phyloP scores from a whole-genome alignment of 2,888 invertebrate species.

The Drosophila monieri region DNA sequence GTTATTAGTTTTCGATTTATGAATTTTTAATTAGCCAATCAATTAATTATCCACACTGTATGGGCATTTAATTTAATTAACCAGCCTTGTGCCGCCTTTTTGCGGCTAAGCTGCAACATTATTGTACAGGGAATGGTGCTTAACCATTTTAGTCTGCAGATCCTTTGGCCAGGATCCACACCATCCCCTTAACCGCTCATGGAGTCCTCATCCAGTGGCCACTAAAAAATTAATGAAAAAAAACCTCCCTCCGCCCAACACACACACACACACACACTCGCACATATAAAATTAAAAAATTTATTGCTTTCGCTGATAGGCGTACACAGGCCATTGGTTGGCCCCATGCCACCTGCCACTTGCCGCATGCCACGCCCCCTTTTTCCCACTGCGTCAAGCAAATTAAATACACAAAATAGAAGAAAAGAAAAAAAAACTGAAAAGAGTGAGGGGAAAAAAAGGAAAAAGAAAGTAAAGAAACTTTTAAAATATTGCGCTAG shows the following conservation, averaged over 20 bases:
- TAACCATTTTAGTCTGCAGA: neutral
- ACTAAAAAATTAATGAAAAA: constrained; percentile 77
- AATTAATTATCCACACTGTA: neutral
- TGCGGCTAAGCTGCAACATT: constrained; percentile 8
- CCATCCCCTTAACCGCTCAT: constrained; percentile 13
- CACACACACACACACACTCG: constrained; percentile 3
- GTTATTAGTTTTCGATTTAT: too few species aligned
- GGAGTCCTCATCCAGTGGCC: constrained; percentile 32
- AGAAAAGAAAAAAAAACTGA: constrained; percentile 7
- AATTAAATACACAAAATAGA: constrained; percentile 65
- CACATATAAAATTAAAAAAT: constrained; percentile 76
- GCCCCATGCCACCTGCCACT: constrained; percentile 38
- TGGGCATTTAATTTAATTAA: neutral
- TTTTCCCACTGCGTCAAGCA: constrained; percentile 35
- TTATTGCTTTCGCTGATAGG: constrained; percentile 77
- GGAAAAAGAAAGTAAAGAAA: constrained; percentile 11
- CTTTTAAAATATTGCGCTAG: constrained; percentile 63
- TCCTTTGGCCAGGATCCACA: neutral
- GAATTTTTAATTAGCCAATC: neutral
- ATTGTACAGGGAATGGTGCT: neutral
- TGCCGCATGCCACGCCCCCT: neutral
- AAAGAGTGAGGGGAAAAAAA: too few species aligned
- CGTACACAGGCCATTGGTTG: constrained; percentile 42
- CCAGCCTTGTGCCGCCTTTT: constrained; percentile 4
- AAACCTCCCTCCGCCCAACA: constrained; percentile 44